These are phyloP conservation scores for Drosophila sturtevanti DNA, from an alignment of 1,140 invertebrate species.

Conservation along the genomic window DNA sequence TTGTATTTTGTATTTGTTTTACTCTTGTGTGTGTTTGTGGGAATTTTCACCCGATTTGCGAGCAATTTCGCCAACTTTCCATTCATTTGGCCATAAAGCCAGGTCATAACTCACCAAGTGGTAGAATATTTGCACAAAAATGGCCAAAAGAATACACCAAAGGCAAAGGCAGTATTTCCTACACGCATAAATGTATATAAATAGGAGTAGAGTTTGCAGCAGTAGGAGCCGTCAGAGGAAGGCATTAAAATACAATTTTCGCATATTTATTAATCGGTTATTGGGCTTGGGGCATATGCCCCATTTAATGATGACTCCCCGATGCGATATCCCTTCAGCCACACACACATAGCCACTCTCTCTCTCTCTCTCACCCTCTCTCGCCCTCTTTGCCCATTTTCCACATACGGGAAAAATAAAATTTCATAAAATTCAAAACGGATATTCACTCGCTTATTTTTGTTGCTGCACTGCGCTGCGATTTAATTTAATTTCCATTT, in stretches of 20 bases:
- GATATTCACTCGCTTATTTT: conserved; percentile 36
- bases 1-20: not conserved
- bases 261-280: conserved; percentile 69
- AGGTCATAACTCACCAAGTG: conserved; percentile 47
- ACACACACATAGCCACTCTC: too few relatives aligned
- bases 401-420: conserved; percentile 9
- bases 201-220: not conserved
- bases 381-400: not conserved
- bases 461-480: conserved; percentile 30
- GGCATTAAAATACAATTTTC: conserved; percentile 65
- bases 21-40: conserved; percentile 7
- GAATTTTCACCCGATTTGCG: conserved; percentile 64
- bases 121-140: not conserved
- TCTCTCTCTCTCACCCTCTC: not conserved
- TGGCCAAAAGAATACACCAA: too few relatives aligned
- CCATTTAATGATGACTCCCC: conserved; percentile 15
- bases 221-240: conserved; percentile 2
- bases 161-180: not conserved
- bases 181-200: not conserved
- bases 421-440: conserved; percentile 35
- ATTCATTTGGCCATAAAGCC: conserved; percentile 12
- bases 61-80: conserved; percentile 50
- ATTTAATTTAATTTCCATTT: conserved; percentile 45
- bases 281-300: conserved; percentile 39
- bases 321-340: too few relatives aligned